Percentiles rank a stretch among this genome's conserved stretches.
Conservation (phyloP, 2,113 vertebrate genomes). For the Cettia cetti region DNA sequence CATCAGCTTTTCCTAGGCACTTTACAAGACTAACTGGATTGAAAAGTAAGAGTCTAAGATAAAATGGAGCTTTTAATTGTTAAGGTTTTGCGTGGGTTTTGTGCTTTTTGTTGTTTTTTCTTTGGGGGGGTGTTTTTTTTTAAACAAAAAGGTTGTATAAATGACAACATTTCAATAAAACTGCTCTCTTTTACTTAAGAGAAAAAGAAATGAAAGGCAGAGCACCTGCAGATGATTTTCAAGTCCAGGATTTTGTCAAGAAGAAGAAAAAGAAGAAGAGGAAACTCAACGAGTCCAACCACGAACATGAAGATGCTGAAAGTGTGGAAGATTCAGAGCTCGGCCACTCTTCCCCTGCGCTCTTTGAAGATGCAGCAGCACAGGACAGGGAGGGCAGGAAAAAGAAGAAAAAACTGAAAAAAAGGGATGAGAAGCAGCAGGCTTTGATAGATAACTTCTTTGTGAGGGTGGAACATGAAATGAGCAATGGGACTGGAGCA, state of each 20-base stretch:
- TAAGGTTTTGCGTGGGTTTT: not conserved
- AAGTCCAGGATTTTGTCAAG: not conserved
- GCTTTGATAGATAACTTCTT: not conserved
- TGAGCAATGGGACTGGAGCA: not conserved
- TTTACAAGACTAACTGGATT: not conserved
- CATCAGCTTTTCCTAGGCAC: not conserved
- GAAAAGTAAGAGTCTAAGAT: not conserved
- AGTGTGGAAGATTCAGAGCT: not conserved
- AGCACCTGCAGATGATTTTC: not conserved
- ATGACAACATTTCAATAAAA: not conserved
- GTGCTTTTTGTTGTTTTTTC: not conserved
- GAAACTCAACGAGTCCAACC: not conserved
- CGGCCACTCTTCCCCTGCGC: rapidly evolving
- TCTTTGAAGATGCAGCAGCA: not conserved
- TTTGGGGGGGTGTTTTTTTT: not conserved
- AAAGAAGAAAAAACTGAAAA: not conserved
- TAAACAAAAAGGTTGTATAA: rapidly evolving
- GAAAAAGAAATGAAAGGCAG: not conserved
- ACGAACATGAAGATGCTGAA: not conserved
- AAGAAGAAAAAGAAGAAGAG: conserved; percentile 51
- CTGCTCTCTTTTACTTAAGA: not conserved
- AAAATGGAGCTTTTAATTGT: not conserved
- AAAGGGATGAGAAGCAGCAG: not conserved
- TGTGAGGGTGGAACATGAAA: not conserved
- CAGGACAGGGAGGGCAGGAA: not conserved